Percentiles rank a stretch among this genome's conserved stretches.
Evolutionary conservation across 2,113 vertebrate genomes (phyloP).

Genomic region (Myrmecobius fasciatus): DNA sequence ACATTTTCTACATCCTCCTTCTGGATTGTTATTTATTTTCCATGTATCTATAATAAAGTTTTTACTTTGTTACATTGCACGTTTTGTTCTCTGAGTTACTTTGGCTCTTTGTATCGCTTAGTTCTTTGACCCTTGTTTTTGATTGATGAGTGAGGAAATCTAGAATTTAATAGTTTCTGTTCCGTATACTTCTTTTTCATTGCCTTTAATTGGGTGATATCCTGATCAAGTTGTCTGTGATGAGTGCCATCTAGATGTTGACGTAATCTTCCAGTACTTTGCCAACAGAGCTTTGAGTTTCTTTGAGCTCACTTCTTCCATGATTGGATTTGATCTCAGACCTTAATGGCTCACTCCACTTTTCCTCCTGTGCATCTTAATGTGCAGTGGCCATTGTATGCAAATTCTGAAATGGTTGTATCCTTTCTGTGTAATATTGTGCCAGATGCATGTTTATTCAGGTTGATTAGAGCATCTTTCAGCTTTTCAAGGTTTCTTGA

Average conservation of each 20-base stretch:
- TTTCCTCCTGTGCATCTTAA: not conserved
- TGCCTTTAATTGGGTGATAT: not conserved
- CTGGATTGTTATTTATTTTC: not conserved
- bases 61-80: not conserved
- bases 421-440: not conserved
- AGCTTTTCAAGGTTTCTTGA: not conserved
- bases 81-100: not conserved
- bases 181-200: not conserved
- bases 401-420: not conserved
- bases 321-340: not conserved
- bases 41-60: not conserved
- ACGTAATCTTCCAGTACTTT: not conserved
- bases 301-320: not conserved
- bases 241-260: not conserved
- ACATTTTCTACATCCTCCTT: not conserved
- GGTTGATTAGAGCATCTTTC: not conserved
- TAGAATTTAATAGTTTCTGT: not conserved
- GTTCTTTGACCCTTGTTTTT: not conserved
- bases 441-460: not conserved
- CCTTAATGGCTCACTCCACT: not conserved
- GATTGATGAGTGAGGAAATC: not conserved
- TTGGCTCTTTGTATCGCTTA: not conserved
- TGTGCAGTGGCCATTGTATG: not conserved
- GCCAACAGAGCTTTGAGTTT: not conserved
- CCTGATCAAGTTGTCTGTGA: not conserved